Evolutionary conservation across 2,888 invertebrate species (phyloP).

Genomic region (Azorinus chamasolen): DNA sequence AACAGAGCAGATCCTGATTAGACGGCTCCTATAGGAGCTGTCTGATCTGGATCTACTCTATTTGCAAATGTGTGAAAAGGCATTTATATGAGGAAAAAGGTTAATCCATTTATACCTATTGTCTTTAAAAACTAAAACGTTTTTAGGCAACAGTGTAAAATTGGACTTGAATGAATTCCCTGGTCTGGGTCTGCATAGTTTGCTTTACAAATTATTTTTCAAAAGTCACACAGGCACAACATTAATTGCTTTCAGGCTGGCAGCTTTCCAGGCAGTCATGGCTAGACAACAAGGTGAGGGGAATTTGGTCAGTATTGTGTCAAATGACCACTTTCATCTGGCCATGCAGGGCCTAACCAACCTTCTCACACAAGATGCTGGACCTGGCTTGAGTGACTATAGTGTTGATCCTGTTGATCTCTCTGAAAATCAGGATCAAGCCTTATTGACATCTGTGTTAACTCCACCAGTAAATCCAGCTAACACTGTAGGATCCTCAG

Average conservation of each 20-base stretch:
- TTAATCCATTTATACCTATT: too few species aligned
- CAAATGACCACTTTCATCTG: constrained; percentile 59
- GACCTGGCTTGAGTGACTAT: not conserved
- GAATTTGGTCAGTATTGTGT: constrained; percentile 47
- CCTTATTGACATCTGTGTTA: not conserved
- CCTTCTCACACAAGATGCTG: constrained; percentile 28
- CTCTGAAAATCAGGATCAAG: not conserved
- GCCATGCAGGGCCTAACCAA: constrained; percentile 66
- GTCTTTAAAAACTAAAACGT: too few species aligned
- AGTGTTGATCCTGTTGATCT: not conserved
- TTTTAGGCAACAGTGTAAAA: too few species aligned
- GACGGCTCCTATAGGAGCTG: too few species aligned
- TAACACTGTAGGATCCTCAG: constrained; percentile 5
- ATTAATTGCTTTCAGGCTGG: not conserved
- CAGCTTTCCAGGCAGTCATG: constrained; percentile 9
- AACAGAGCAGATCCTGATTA: too few species aligned
- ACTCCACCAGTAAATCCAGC: not conserved
- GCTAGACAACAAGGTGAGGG: constrained; percentile 21
- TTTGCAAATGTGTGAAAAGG: too few species aligned
- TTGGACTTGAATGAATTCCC: too few species aligned
- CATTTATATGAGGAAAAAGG: too few species aligned
- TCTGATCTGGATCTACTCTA: too few species aligned
- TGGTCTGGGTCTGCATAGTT: too few species aligned
- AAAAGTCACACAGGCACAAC: too few species aligned
- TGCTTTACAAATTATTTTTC: too few species aligned